A percentile compares a stretch with the other conserved stretches of the same genome.
Conservation (phyloP, 2,888 invertebrate genomes). For the Epirrita christyi region DNA sequence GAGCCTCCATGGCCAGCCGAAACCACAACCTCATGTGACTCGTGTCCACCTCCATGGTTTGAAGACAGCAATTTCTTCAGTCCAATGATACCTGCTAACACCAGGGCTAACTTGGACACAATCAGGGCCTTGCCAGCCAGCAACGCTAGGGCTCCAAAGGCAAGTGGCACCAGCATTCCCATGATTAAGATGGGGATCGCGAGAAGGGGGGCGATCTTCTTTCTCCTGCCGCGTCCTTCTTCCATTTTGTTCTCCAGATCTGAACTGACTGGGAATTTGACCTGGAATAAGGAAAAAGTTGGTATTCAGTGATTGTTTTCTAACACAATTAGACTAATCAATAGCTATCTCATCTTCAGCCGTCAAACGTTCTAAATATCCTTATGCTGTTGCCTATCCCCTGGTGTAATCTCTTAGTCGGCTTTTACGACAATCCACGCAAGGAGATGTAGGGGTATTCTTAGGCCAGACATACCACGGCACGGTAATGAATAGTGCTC, state of each 20-base stretch:
- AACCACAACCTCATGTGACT: conserved; percentile 89
- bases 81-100: conserved; percentile 93
- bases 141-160: conserved; percentile 92
- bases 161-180: conserved; percentile 92
- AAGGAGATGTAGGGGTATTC: too few relatives aligned
- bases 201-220: conserved; percentile 89
- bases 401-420: too few relatives aligned
- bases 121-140: conserved; percentile 94
- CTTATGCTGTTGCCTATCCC: too few relatives aligned
- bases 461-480: too few relatives aligned
- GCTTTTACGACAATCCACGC: too few relatives aligned
- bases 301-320: neutral
- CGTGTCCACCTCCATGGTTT: conserved; percentile 85
- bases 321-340: too few relatives aligned
- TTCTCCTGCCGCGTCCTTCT: conserved; percentile 89
- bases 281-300: conserved; percentile 66
- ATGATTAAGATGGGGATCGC: conserved; percentile 92
- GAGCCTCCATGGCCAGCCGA: conserved; percentile 87
- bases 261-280: conserved; percentile 89
- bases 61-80: conserved; percentile 92
- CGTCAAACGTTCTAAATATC: too few relatives aligned
- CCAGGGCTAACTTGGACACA: conserved; percentile 92
- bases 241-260: conserved; percentile 87
- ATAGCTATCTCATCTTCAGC: too few relatives aligned
- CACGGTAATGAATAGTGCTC: too few relatives aligned